Evolutionary conservation across 1,140 invertebrate species (phyloP).

Genomic region (Apis laboriosa): DNA sequence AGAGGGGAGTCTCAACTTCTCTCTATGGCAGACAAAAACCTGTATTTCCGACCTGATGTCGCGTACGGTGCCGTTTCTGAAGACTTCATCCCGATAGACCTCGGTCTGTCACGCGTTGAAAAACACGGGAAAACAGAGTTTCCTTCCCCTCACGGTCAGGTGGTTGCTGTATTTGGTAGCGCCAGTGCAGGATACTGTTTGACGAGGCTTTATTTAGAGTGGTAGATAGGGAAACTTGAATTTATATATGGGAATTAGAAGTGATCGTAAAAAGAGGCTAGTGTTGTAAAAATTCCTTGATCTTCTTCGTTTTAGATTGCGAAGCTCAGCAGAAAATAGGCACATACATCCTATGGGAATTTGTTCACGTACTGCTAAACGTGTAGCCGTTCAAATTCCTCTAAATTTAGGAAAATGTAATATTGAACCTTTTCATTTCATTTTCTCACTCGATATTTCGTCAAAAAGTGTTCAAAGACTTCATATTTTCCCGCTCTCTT

Average conservation of each 20-base stretch:
- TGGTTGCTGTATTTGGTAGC: not conserved
- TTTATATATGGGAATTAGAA: not conserved
- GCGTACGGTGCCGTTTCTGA: constrained; percentile 12
- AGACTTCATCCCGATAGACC: constrained; percentile 40
- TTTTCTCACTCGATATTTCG: no score
- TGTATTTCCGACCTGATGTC: constrained; percentile 36
- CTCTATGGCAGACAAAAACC: constrained; percentile 25
- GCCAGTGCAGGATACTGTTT: no score
- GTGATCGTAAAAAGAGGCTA: not conserved
- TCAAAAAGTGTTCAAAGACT: not conserved
- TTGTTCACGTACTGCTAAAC: no score
- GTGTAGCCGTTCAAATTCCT: no score
- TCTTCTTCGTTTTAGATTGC: no score
- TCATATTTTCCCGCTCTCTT: not conserved
- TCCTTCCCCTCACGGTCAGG: not conserved
- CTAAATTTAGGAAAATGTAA: no score
- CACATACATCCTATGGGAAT: no score
- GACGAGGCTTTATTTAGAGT: not conserved
- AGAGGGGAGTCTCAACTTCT: constrained; percentile 29
- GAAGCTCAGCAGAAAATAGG: no score
- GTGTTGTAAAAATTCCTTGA: not conserved
- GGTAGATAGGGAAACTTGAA: not conserved
- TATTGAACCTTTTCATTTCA: no score
- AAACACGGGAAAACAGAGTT: constrained; percentile 41
- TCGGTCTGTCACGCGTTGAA: constrained; percentile 27